Conservation (phyloP, 2,888 invertebrate genomes). For the Axea sp. region DNA sequence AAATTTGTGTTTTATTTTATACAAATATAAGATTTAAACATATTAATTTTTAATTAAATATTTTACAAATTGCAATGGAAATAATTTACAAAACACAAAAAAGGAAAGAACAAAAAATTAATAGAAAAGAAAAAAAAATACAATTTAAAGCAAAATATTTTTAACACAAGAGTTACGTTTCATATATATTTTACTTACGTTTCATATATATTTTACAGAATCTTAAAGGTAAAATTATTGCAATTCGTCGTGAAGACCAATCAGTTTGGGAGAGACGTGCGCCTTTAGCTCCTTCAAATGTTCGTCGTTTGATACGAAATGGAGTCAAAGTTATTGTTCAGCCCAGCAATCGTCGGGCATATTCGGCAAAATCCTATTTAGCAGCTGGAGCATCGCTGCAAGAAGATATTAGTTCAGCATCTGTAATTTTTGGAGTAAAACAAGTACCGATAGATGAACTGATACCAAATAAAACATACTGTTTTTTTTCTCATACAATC, state of each 20-base stretch:
- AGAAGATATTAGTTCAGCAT: slow-evolving; percentile 98
- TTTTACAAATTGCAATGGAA: too few relatives aligned
- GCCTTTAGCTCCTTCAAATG: slow-evolving; percentile 95
- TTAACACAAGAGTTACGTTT: too few relatives aligned
- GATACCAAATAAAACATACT: slow-evolving; percentile 97
- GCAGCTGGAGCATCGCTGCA: slow-evolving; percentile 95
- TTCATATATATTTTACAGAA: slow-evolving; percentile 64
- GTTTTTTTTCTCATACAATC: slow-evolving; percentile 99
- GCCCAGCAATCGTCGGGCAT: slow-evolving; percentile 97
- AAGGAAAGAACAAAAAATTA: too few relatives aligned
- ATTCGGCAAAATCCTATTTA: slow-evolving; percentile 97
- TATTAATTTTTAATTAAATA: too few relatives aligned
- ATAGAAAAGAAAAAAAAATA: too few relatives aligned
- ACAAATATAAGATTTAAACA: too few relatives aligned
- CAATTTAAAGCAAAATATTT: too few relatives aligned
- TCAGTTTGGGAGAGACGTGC: slow-evolving; percentile 98
- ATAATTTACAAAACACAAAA: too few relatives aligned
- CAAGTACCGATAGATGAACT: slow-evolving; percentile 95
- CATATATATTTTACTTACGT: too few relatives aligned
- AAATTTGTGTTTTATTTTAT: too few relatives aligned
- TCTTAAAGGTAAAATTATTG: slow-evolving; percentile 86
- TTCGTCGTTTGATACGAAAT: slow-evolving; percentile 90
- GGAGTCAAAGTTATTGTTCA: slow-evolving; percentile 98
- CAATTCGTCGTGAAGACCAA: slow-evolving; percentile 94
- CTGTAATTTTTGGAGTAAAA: slow-evolving; percentile 98